phyloP scores from a whole-genome alignment of 2,797 vertebrate species.

The Lepidocolaptes lacrymiger region DNA sequence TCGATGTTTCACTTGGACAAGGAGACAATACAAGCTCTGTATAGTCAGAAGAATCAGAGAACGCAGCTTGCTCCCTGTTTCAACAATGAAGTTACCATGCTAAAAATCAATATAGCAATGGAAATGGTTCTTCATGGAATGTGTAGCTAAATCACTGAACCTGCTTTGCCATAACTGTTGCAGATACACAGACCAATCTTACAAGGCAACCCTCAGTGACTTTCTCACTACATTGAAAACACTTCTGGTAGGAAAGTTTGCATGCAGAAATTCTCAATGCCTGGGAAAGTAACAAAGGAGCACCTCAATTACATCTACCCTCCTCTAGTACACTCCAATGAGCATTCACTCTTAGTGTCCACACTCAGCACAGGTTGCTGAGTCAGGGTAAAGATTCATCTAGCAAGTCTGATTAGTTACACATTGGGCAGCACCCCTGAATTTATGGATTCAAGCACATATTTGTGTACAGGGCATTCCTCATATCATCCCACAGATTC shows the following conservation, averaged over 20 bases:
- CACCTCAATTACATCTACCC: accelerated
- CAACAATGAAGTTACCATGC: background rate
- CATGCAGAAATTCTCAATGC: background rate
- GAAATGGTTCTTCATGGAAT: background rate
- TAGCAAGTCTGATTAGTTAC: background rate
- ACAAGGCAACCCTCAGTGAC: background rate
- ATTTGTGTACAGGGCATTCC: background rate
- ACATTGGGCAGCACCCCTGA: accelerated
- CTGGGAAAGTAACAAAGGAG: background rate
- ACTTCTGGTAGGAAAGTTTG: background rate
- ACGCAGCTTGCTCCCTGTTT: background rate
- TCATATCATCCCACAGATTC: background rate
- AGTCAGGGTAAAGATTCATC: background rate
- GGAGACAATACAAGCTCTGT: background rate
- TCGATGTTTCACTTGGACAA: background rate
- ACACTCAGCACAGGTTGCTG: background rate
- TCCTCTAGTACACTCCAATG: background rate
- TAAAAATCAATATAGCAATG: background rate
- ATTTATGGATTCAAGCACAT: background rate
- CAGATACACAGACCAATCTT: background rate
- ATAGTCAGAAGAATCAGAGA: background rate
- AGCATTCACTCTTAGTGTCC: background rate
- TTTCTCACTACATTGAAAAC: background rate
- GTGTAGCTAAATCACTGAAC: background rate
- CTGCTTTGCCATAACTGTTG: background rate